A percentile compares a stretch with the other conserved stretches of the same genome.
These are phyloP conservation scores for Phataginus tetradactyla DNA, from an alignment of 2,797 vertebrate genomes.

Conservation along the genomic window DNA sequence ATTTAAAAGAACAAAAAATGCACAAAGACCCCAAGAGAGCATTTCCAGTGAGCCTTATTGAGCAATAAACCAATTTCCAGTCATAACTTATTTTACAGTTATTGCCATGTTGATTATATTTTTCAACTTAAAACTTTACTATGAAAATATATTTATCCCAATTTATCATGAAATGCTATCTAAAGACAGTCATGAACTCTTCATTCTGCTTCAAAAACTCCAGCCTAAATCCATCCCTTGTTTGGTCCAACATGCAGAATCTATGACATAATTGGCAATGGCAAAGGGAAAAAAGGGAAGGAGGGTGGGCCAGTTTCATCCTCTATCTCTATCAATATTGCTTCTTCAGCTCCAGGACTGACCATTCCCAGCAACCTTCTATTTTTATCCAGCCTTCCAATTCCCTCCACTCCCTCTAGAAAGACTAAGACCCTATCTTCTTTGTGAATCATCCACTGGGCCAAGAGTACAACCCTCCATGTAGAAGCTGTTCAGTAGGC, in stretches of 20 bases:
- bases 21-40: slow-evolving; percentile 55
- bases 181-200: not conserved
- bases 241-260: not conserved
- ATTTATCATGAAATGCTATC: not conserved
- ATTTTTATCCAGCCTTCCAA: not conserved
- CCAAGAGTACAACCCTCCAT: not conserved
- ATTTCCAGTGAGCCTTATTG: slow-evolving; percentile 41
- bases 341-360: not conserved
- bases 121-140: slow-evolving; percentile 1
- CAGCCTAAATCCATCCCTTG: not conserved
- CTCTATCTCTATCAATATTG: not conserved
- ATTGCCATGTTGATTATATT: not conserved
- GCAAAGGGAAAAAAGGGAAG: not conserved
- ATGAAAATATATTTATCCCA: not conserved
- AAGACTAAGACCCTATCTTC: not conserved
- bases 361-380: not conserved
- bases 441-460: not conserved
- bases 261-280: not conserved
- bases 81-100: slow-evolving; percentile 69
- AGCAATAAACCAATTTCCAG: slow-evolving; percentile 55
- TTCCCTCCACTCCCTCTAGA: not conserved
- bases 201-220: not conserved
- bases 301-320: not conserved
- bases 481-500: not conserved
- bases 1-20: slow-evolving; percentile 67